These are phyloP conservation scores for Rhinatrema bivittatum DNA, from an alignment of 2,797 vertebrate genomes.

Conservation along the genomic window DNA sequence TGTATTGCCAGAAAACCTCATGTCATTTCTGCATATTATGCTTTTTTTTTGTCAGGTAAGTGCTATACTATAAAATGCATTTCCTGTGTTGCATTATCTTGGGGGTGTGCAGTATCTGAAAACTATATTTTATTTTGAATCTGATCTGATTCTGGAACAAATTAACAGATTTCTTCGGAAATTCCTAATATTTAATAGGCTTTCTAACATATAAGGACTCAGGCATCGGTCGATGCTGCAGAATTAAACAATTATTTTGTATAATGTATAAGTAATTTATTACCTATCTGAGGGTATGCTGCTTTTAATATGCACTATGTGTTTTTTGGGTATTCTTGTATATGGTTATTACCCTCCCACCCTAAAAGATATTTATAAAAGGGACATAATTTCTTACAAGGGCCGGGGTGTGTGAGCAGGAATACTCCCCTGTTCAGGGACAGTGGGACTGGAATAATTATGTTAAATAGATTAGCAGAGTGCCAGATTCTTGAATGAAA, in stretches of 20 bases:
- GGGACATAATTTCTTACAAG: no score
- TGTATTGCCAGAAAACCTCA: slow-evolving; percentile 44
- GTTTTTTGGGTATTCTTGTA: slow-evolving; percentile 58
- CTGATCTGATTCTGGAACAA: slow-evolving; percentile 69
- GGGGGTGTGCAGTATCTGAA: slow-evolving; percentile 75
- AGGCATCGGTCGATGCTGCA: slow-evolving; percentile 62
- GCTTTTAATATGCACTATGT: slow-evolving; percentile 65
- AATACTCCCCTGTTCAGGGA: slow-evolving; percentile 46
- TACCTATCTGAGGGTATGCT: slow-evolving; percentile 63
- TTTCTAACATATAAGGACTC: slow-evolving; percentile 46
- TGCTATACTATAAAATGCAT: slow-evolving; percentile 50
- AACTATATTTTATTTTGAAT: slow-evolving; percentile 47
- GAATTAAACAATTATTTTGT: slow-evolving; percentile 53
- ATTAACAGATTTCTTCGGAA: slow-evolving; percentile 38
- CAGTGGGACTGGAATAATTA: slow-evolving; percentile 21
- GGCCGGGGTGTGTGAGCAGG: no score
- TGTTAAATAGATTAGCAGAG: slow-evolving; percentile 24
- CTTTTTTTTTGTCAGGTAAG: slow-evolving; percentile 49
- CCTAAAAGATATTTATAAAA: slow-evolving; percentile 55
- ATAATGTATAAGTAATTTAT: slow-evolving; percentile 64
- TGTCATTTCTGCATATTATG: slow-evolving; percentile 41
- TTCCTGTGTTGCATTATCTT: slow-evolving; percentile 69
- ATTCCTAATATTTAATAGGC: slow-evolving; percentile 42
- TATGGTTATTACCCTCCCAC: no score
- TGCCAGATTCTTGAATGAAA: no score